Conservation (phyloP, 2,797 vertebrate genomes). For the Hydrocynus forskahlii region DNA sequence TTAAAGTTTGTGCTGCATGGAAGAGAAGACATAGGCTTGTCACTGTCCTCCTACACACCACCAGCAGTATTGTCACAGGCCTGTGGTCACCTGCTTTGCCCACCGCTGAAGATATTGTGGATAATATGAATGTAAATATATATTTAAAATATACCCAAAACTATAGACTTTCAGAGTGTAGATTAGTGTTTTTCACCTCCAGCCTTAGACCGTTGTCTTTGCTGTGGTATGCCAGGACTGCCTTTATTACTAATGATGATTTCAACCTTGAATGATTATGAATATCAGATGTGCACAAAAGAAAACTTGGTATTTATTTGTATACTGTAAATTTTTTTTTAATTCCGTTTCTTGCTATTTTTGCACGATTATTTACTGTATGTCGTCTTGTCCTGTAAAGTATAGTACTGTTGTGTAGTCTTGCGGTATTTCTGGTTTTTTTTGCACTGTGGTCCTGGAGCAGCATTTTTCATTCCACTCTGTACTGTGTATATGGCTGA, state of each 20-base stretch:
- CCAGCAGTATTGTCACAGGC: neutral
- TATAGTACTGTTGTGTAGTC: no score
- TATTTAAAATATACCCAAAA: neutral
- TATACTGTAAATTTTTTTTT: no score
- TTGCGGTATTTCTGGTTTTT: no score
- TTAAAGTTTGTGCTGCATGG: neutral
- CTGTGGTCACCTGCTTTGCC: neutral
- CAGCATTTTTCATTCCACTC: no score
- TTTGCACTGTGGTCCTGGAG: no score
- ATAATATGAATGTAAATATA: neutral
- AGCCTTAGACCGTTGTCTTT: neutral
- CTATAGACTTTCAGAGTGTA: neutral
- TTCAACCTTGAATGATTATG: no score
- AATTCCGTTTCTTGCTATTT: no score
- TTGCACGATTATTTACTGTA: no score
- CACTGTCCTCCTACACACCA: neutral
- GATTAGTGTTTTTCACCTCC: neutral
- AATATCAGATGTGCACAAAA: no score
- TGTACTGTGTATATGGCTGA: no score
- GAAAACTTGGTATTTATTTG: no score
- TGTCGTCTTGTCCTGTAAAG: no score
- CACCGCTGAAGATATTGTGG: neutral
- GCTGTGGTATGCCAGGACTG: neutral
- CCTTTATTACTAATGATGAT: neutral
- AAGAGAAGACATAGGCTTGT: neutral